phyloP scores from a whole-genome alignment of 2,888 invertebrate species.

The Erebia palarica region DNA sequence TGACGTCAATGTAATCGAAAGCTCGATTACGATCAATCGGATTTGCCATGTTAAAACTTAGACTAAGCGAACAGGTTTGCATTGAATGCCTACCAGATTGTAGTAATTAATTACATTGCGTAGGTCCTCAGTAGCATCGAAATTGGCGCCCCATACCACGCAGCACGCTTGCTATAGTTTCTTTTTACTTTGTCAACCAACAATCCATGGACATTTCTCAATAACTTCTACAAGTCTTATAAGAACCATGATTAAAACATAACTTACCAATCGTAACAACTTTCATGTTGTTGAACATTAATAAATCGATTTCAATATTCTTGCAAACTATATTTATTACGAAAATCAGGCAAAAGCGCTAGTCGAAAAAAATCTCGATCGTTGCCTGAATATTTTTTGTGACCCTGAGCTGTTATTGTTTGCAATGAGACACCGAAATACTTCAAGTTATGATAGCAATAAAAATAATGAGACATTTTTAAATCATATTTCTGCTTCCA shows the following conservation, averaged over 20 bases:
- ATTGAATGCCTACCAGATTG: too few species aligned
- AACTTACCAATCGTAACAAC: background rate
- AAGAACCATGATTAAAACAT: background rate
- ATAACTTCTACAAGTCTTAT: background rate
- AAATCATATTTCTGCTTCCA: background rate
- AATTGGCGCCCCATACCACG: too few species aligned
- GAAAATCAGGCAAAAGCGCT: slow-evolving; percentile 34
- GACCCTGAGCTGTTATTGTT: slow-evolving; percentile 31
- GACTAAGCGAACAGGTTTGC: too few species aligned
- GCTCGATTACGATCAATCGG: too few species aligned
- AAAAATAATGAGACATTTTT: slow-evolving; percentile 9
- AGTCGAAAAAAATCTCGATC: slow-evolving; percentile 32
- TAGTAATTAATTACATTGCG: too few species aligned
- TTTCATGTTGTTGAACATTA: slow-evolving; percentile 16
- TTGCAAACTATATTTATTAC: slow-evolving; percentile 30
- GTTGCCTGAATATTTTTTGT: slow-evolving; percentile 28
- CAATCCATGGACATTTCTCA: background rate
- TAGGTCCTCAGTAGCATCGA: too few species aligned
- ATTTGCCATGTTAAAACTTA: too few species aligned
- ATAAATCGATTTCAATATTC: slow-evolving; percentile 27
- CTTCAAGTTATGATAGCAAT: slow-evolving; percentile 14
- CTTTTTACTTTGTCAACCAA: background rate
- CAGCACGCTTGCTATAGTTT: background rate
- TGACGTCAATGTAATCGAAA: too few species aligned
- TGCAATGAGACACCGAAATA: slow-evolving; percentile 25